Evolutionary conservation across 2,113 vertebrate species (phyloP).

Genomic region (Genyomyrus donnyi): DNA sequence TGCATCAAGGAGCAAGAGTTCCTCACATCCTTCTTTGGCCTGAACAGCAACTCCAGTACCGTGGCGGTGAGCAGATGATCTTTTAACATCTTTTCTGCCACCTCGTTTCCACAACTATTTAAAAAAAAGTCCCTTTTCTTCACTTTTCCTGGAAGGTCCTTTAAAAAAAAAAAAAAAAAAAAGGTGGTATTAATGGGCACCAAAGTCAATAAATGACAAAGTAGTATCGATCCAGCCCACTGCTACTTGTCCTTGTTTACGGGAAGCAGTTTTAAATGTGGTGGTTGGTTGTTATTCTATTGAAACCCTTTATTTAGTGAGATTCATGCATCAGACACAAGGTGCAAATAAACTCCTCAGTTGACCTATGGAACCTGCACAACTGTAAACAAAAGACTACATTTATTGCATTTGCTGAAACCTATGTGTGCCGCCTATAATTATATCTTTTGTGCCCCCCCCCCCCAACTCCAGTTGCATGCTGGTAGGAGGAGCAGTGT

Average conservation of each 20-base stretch:
- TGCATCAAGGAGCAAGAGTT: constrained; percentile 37
- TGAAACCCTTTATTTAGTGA: not conserved
- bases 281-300: not conserved
- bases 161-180: not conserved
- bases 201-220: not conserved
- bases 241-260: not conserved
- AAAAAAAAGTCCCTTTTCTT: not conserved
- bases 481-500: not conserved
- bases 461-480: not conserved
- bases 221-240: not conserved
- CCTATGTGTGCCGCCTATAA: not conserved
- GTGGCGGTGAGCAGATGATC: constrained; percentile 1
- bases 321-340: not conserved
- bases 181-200: not conserved
- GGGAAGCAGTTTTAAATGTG: not conserved
- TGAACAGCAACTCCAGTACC: not conserved
- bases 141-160: not conserved
- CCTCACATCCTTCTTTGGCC: constrained; percentile 40
- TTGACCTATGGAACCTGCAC: not conserved
- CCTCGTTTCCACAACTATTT: not conserved
- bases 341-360: not conserved
- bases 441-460: not conserved
- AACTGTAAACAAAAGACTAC: not conserved
- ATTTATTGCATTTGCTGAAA: not conserved
- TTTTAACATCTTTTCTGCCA: not conserved